Evolutionary conservation across 2,797 vertebrate genomes (phyloP).

Genomic region (Hydrolagus colliei): DNA sequence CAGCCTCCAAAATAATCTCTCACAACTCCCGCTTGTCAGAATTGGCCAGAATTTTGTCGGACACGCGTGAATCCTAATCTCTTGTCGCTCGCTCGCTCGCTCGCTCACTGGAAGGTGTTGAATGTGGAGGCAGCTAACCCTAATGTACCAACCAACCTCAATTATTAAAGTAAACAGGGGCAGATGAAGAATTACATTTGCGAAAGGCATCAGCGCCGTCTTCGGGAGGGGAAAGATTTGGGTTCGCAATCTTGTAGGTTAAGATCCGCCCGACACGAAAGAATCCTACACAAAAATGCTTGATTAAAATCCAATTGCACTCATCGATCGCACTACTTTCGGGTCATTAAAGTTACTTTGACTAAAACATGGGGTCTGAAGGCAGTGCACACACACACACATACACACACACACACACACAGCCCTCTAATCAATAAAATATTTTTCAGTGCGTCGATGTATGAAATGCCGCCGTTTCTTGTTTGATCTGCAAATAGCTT

Average conservation of each 20-base stretch:
- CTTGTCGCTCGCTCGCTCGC: too few relatives aligned
- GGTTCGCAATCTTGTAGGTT: neutral
- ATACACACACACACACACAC: neutral
- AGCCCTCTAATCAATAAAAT: conserved; percentile 40
- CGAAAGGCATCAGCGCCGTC: neutral
- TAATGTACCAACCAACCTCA: conserved; percentile 4
- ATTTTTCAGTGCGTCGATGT: conserved; percentile 38
- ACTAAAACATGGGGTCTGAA: conserved; percentile 39
- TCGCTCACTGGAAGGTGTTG: neutral
- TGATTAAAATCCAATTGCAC: conserved; percentile 15
- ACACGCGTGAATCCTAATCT: neutral
- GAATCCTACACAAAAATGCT: neutral
- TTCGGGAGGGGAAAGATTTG: neutral
- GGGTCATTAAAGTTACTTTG: conserved; percentile 36
- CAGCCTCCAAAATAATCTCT: neutral
- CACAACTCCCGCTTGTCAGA: neutral
- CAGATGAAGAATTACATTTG: neutral
- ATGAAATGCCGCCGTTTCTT: conserved; percentile 47
- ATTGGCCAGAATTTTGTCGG: neutral
- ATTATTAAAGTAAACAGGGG: neutral
- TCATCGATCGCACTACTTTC: conserved; percentile 30
- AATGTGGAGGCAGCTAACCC: neutral
- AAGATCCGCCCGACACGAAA: neutral
- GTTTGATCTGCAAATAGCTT: conserved; percentile 70
- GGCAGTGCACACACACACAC: conserved; percentile 11